These are phyloP conservation scores for Rhingia rostrata DNA, from an alignment of 2,888 invertebrate species.

Conservation along the genomic window DNA sequence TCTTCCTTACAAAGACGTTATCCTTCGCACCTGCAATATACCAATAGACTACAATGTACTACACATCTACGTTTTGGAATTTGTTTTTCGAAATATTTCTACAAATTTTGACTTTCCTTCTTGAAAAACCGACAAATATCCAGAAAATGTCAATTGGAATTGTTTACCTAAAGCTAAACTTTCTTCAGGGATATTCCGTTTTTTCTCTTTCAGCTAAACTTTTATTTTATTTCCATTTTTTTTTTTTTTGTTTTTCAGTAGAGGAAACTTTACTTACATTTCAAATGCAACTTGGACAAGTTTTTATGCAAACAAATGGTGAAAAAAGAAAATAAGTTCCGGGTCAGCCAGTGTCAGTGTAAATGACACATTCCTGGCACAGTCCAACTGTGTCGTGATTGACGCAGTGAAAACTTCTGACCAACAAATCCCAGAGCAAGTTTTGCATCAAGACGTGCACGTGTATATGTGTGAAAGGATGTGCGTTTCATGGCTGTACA, in stretches of 20 bases:
- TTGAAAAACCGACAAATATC: no score
- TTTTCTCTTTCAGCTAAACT: not conserved
- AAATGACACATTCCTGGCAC: constrained; percentile 67
- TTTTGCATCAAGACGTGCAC: constrained; percentile 44
- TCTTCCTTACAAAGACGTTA: no score
- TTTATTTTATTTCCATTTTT: constrained; percentile 8
- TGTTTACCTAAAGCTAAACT: no score
- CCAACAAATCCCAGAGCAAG: constrained; percentile 38
- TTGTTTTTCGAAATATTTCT: no score
- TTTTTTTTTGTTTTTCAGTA: not conserved
- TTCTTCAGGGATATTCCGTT: no score
- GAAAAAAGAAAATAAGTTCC: constrained; percentile 51
- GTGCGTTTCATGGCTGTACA: not conserved
- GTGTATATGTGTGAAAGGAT: constrained; percentile 12
- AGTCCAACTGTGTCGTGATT: constrained; percentile 66
- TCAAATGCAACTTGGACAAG: constrained; percentile 51
- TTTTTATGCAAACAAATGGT: constrained; percentile 53
- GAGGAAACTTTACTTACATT: constrained; percentile 53
- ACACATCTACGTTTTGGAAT: no score
- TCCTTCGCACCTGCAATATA: no score
- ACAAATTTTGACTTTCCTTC: no score
- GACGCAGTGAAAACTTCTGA: constrained; percentile 60
- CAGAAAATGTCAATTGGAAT: no score
- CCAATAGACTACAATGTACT: no score
- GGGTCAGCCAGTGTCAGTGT: constrained; percentile 67